These are phyloP conservation scores for Eueides isabella DNA, from an alignment of 1,140 invertebrate species.

Conservation along the genomic window DNA sequence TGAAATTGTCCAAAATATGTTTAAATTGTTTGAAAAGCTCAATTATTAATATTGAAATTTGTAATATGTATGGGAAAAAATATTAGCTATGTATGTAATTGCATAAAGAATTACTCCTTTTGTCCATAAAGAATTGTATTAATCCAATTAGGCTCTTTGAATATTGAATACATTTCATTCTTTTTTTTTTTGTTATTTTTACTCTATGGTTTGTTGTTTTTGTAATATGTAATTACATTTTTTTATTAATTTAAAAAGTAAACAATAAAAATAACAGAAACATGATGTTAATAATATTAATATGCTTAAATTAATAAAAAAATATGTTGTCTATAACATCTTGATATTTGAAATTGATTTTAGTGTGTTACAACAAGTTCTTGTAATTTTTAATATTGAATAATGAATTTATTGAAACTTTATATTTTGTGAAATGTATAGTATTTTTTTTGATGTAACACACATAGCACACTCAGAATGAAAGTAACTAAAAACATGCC, in stretches of 20 bases:
- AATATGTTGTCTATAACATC: neutral
- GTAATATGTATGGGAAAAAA: neutral
- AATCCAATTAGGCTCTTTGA: neutral
- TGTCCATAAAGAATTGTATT: neutral
- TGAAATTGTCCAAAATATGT: neutral
- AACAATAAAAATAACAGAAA: neutral
- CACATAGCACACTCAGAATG: neutral
- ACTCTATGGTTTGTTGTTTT: neutral
- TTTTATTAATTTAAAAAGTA: neutral
- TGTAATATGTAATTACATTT: neutral
- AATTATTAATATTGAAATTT: neutral
- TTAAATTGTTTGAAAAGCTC: conserved; percentile 4
- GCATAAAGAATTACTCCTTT: neutral
- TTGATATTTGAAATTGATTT: neutral
- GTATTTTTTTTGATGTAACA: conserved; percentile 7
- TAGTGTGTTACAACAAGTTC: conserved; percentile 1
- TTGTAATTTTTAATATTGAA: neutral
- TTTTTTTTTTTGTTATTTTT: neutral
- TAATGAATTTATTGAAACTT: neutral
- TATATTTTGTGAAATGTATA: neutral
- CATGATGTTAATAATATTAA: neutral
- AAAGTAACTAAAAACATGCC: neutral
- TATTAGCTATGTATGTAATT: neutral
- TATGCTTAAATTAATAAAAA: neutral
- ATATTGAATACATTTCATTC: neutral